A percentile compares a stretch with the other conserved stretches of the same genome.
phyloP scores from a whole-genome alignment of 1,140 invertebrate genomes.

The Heliconius hewitsoni region DNA sequence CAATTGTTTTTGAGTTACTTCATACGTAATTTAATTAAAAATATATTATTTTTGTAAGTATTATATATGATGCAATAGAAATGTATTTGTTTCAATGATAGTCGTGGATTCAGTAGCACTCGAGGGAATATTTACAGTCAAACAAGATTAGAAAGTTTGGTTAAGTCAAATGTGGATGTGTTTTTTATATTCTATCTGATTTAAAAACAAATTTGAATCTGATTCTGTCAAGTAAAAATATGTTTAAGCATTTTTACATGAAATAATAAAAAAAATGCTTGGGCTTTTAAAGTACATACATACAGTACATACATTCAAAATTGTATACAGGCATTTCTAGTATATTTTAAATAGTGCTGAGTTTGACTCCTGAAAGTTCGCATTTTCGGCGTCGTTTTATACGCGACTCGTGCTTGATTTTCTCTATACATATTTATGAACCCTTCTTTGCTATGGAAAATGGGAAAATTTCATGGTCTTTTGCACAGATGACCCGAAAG shows the following conservation, averaged over 20 bases:
- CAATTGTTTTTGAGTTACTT: too few species aligned
- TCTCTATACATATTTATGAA: constrained; percentile 80
- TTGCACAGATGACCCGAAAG: constrained; percentile 67
- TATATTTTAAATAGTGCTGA: constrained; percentile 28
- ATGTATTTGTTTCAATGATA: too few species aligned
- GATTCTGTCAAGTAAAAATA: too few species aligned
- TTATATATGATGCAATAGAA: too few species aligned
- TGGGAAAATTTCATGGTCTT: constrained; percentile 68
- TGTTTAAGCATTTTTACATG: too few species aligned
- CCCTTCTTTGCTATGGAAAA: constrained; percentile 58
- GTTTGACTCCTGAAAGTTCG: constrained; percentile 67
- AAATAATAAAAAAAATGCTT: too few species aligned
- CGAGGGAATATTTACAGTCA: background rate
- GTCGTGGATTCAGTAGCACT: background rate
- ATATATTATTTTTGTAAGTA: too few species aligned
- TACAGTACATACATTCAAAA: background rate
- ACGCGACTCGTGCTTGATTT: constrained; percentile 78
- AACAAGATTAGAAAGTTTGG: background rate
- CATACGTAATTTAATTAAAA: too few species aligned
- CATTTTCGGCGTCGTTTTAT: constrained; percentile 77
- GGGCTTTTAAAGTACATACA: too few species aligned
- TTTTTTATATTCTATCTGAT: too few species aligned
- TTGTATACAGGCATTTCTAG: constrained; percentile 40
- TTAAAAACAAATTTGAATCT: too few species aligned
- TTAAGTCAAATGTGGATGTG: too few species aligned